Evolutionary conservation across 1,140 invertebrate species (phyloP).

Genomic region (Dolichoris vasculosae): DNA sequence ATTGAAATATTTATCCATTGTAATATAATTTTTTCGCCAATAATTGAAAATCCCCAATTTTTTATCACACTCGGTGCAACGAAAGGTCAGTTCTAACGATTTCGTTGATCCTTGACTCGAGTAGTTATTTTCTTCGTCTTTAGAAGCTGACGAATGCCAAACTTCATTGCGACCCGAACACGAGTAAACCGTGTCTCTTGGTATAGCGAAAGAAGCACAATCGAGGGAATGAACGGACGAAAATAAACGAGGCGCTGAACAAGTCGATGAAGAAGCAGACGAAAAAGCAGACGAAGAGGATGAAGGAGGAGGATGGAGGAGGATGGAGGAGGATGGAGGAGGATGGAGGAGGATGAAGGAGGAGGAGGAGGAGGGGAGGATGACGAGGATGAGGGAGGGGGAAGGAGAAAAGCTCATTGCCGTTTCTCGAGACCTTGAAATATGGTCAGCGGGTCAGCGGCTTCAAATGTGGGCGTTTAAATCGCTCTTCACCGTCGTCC

Average conservation of each 20-base stretch:
- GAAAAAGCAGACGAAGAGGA: too few species aligned
- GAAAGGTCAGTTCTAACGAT: not conserved
- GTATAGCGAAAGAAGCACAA: not conserved
- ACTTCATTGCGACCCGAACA: too few species aligned
- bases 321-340: not conserved
- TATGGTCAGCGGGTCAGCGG: constrained; percentile 42
- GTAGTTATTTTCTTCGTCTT: not conserved
- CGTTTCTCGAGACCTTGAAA: constrained; percentile 15
- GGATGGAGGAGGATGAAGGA: not conserved
- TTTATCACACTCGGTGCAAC: not conserved
- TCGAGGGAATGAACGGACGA: not conserved
- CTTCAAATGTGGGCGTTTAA: constrained; percentile 28
- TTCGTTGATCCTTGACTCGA: not conserved
- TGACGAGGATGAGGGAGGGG: too few species aligned
- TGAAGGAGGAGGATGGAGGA: not conserved
- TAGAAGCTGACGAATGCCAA: too few species aligned
- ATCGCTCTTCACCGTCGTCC: not conserved
- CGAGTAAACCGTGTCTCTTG: too few species aligned
- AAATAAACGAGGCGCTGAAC: not conserved
- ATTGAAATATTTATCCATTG: too few species aligned
- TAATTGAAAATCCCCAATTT: too few species aligned
- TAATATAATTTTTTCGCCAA: too few species aligned
- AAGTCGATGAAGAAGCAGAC: too few species aligned
- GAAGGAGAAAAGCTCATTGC: not conserved
- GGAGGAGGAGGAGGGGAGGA: not conserved